A percentile compares a stretch with the other conserved stretches of the same genome.
phyloP scores from a whole-genome alignment of 2,797 vertebrate species.

The Pteronotus mesoamericanus region DNA sequence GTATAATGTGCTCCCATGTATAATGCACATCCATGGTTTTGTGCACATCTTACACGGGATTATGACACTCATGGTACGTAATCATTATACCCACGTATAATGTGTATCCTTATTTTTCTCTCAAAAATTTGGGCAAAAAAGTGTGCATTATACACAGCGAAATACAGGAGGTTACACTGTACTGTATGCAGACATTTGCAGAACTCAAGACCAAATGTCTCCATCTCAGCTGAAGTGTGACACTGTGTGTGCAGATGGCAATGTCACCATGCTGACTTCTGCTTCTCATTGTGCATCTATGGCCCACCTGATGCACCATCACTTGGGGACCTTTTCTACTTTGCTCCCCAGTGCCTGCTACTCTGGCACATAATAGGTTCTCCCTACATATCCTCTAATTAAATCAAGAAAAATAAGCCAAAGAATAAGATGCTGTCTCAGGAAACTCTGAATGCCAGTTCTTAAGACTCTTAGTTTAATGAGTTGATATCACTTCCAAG shows the following conservation, averaged over 20 bases:
- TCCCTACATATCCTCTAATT: background rate
- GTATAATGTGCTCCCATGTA: too few relatives aligned
- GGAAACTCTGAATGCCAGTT: slow-evolving; percentile 30
- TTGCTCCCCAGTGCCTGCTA: background rate
- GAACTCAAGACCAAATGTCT: background rate
- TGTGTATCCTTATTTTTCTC: too few relatives aligned
- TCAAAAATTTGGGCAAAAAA: too few relatives aligned
- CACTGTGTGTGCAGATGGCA: background rate
- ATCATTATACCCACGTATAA: too few relatives aligned
- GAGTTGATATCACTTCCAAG: slow-evolving; percentile 43
- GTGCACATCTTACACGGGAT: too few relatives aligned
- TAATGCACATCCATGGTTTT: too few relatives aligned
- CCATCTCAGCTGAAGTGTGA: background rate
- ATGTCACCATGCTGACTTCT: background rate
- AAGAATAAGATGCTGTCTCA: slow-evolving; percentile 35
- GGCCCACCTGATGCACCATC: background rate
- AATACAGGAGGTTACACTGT: background rate
- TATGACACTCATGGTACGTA: too few relatives aligned
- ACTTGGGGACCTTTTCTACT: background rate
- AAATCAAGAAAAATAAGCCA: slow-evolving; percentile 10
- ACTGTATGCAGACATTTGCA: background rate
- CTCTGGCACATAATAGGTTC: background rate
- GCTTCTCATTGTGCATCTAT: background rate
- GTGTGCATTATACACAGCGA: too few relatives aligned
- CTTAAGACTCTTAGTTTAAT: slow-evolving; percentile 54